Evolutionary conservation across 2,888 invertebrate genomes (phyloP).

Genomic region (Theristus sp.): DNA sequence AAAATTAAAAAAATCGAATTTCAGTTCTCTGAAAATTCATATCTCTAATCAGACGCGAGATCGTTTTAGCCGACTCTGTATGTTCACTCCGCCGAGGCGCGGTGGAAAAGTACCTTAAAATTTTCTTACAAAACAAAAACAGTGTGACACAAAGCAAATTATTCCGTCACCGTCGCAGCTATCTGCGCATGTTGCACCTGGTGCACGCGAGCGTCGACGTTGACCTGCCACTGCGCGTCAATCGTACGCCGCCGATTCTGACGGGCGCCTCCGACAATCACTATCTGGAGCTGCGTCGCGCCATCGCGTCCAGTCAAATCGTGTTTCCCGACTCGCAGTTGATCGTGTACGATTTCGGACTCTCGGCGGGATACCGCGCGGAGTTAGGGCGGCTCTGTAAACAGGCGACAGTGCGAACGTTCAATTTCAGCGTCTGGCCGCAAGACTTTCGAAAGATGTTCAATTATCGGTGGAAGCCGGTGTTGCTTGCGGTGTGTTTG

Average conservation of each 20-base stretch:
- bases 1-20: no score
- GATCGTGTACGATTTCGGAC: slow-evolving; percentile 2
- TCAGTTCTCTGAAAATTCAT: no score
- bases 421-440: slow-evolving; percentile 4
- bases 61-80: no score
- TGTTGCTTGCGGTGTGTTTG: slow-evolving; percentile 5
- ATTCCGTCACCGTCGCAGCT: no score
- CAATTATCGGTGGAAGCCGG: slow-evolving; percentile 4
- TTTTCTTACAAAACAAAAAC: background rate
- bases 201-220: no score
- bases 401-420: background rate
- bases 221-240: no score
- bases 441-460: background rate
- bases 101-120: background rate
- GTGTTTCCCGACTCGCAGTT: background rate
- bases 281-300: background rate
- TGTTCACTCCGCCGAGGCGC: background rate
- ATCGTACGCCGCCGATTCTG: background rate
- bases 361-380: background rate
- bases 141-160: no score
- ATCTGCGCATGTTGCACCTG: no score
- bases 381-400: slow-evolving; percentile 1
- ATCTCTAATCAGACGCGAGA: no score
- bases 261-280: slow-evolving; percentile 1
- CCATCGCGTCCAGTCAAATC: background rate